A percentile compares a stretch with the other conserved stretches of the same genome.
Evolutionary conservation across 2,113 vertebrate genomes (phyloP).

Genomic region (Clarias gariepinus): DNA sequence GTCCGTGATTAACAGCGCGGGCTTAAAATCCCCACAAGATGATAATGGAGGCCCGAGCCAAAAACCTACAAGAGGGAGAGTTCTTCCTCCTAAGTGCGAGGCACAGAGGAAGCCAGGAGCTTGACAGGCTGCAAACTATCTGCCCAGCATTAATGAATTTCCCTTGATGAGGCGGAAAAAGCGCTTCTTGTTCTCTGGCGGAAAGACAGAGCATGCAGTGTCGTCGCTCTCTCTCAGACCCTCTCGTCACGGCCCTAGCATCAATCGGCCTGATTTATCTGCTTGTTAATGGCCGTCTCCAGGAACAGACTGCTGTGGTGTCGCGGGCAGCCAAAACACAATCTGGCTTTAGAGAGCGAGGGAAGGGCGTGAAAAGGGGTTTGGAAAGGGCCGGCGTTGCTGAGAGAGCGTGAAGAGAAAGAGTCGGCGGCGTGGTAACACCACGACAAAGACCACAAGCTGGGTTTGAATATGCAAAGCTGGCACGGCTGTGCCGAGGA

Average conservation of each 20-base stretch:
- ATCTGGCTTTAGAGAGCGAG: constrained; percentile 42
- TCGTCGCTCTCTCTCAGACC: constrained; percentile 23
- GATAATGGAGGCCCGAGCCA: not conserved
- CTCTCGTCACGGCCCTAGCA: constrained; percentile 26
- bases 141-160: constrained; percentile 36
- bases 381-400: constrained; percentile 36
- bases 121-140: constrained; percentile 13
- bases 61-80: not conserved
- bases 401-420: constrained; percentile 35
- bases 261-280: constrained; percentile 51
- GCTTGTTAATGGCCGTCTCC: constrained; percentile 48
- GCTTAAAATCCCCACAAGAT: not conserved
- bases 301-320: constrained; percentile 54
- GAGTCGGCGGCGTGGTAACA: constrained; percentile 26
- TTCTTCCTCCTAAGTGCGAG: not conserved
- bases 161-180: constrained; percentile 31
- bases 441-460: constrained; percentile 28
- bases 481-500: not conserved
- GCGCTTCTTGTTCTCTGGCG: constrained; percentile 37
- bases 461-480: constrained; percentile 45
- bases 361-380: constrained; percentile 16
- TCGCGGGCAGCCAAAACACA: constrained; percentile 48
- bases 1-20: not conserved
- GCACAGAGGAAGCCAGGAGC: not conserved
- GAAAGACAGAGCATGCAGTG: constrained; percentile 34